A percentile compares a stretch with the other conserved stretches of the same genome.
Evolutionary conservation across 1,140 invertebrate species (phyloP).

Genomic region (Nylanderia fulva): DNA sequence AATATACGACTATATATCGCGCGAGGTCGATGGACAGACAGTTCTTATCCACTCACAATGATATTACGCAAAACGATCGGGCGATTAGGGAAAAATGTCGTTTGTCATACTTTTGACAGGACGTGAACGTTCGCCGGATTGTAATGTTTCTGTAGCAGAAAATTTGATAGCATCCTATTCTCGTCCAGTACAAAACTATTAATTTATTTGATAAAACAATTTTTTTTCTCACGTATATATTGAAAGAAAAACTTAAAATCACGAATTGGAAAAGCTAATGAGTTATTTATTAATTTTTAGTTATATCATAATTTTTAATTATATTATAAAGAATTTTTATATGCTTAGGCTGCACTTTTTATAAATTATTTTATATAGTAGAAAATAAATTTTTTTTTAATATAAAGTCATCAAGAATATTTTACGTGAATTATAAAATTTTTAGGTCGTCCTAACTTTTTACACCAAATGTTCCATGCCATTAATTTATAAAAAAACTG

Average conservation of each 20-base stretch:
- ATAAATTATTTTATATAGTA: background rate
- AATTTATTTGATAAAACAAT: background rate
- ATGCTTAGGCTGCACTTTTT: background rate
- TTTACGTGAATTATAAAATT: too few relatives aligned
- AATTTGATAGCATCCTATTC: background rate
- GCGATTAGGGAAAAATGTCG: slow-evolving; percentile 57
- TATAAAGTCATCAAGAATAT: too few relatives aligned
- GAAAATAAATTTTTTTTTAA: background rate
- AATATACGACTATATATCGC: slow-evolving; percentile 37
- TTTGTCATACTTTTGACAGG: background rate
- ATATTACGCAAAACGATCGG: slow-evolving; percentile 48
- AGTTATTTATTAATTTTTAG: background rate
- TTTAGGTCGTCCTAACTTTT: too few relatives aligned
- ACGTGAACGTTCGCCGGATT: slow-evolving; percentile 3
- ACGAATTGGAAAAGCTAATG: too few relatives aligned
- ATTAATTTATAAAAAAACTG: too few relatives aligned
- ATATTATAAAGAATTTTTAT: background rate
- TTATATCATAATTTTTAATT: background rate
- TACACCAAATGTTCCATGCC: too few relatives aligned
- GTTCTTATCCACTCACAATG: slow-evolving; percentile 55
- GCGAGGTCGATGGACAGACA: slow-evolving; percentile 23
- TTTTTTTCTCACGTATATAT: background rate
- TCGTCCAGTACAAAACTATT: background rate
- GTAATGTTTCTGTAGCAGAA: slow-evolving; percentile 1
- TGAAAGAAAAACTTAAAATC: too few relatives aligned